phyloP scores from a whole-genome alignment of 2,888 invertebrate genomes.

The Abscondita cerata region DNA sequence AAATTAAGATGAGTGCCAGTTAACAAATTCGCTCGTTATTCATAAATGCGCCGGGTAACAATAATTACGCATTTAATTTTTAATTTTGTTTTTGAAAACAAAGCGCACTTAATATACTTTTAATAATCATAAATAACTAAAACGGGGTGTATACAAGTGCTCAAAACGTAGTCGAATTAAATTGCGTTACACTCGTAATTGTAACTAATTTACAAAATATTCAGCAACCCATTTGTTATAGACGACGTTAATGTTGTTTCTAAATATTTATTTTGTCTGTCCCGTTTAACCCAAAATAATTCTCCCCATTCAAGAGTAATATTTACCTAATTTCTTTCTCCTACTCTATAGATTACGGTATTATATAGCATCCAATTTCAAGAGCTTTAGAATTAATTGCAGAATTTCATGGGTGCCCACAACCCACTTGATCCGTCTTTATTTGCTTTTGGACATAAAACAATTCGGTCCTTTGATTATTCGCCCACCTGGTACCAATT shows the following conservation, averaged over 20 bases:
- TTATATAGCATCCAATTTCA: slow-evolving; percentile 23
- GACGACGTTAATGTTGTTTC: slow-evolving; percentile 27
- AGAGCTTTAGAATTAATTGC: slow-evolving; percentile 33
- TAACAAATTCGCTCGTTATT: too few species aligned
- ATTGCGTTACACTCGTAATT: slow-evolving; percentile 20
- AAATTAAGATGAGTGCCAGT: neutral
- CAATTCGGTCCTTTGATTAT: slow-evolving; percentile 35
- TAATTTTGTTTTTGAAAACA: neutral
- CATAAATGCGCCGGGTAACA: too few species aligned
- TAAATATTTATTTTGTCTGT: slow-evolving; percentile 26
- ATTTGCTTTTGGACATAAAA: slow-evolving; percentile 35
- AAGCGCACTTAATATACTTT: slow-evolving; percentile 16
- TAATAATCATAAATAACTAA: slow-evolving; percentile 24
- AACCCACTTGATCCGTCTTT: slow-evolving; percentile 34
- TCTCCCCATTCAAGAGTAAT: slow-evolving; percentile 12
- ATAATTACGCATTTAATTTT: too few species aligned
- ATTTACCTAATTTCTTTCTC: slow-evolving; percentile 11
- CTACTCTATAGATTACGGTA: slow-evolving; percentile 17
- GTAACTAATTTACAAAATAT: slow-evolving; percentile 33
- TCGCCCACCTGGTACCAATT: slow-evolving; percentile 32
- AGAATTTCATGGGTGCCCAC: slow-evolving; percentile 25
- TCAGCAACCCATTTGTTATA: slow-evolving; percentile 26
- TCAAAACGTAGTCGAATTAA: slow-evolving; percentile 23
- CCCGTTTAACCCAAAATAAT: slow-evolving; percentile 17
- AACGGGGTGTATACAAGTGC: slow-evolving; percentile 16